Percentiles rank a stretch among this genome's conserved stretches.
phyloP scores from a whole-genome alignment of 37 sponge, comb jelly and placozoan genomes.

The Bolinopsis microptera region DNA sequence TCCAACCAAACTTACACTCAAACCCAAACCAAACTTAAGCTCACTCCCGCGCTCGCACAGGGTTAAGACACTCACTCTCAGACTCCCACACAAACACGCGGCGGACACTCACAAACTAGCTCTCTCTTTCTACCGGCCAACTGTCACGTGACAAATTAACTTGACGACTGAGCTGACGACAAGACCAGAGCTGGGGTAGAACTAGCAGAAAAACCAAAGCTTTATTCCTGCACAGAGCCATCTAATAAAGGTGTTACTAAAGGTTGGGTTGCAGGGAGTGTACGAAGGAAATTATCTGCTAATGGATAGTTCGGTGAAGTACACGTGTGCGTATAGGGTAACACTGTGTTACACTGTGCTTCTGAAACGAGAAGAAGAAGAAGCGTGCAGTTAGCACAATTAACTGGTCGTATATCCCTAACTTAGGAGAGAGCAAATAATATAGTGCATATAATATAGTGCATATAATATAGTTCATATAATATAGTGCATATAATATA shows the following conservation, averaged over 20 bases:
- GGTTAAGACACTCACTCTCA: background rate
- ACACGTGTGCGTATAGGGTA: too few relatives aligned
- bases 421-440: background rate
- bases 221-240: background rate
- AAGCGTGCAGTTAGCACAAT: background rate
- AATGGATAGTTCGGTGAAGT: too few relatives aligned
- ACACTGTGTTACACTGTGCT: too few relatives aligned
- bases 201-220: background rate
- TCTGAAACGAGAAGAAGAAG: too few relatives aligned
- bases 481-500: too few relatives aligned
- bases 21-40: too few relatives aligned
- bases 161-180: background rate
- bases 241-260: too few relatives aligned
- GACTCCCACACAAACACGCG: background rate
- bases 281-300: background rate
- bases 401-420: background rate
- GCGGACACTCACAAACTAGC: background rate
- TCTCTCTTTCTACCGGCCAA: background rate
- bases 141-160: background rate
- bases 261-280: too few relatives aligned
- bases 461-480: too few relatives aligned
- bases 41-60: background rate
- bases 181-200: background rate
- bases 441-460: background rate
- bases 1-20: too few relatives aligned